Percentiles rank a stretch among this genome's conserved stretches.
Conservation (phyloP, 2,113 vertebrate species). For the Bufo gargarizans region DNA sequence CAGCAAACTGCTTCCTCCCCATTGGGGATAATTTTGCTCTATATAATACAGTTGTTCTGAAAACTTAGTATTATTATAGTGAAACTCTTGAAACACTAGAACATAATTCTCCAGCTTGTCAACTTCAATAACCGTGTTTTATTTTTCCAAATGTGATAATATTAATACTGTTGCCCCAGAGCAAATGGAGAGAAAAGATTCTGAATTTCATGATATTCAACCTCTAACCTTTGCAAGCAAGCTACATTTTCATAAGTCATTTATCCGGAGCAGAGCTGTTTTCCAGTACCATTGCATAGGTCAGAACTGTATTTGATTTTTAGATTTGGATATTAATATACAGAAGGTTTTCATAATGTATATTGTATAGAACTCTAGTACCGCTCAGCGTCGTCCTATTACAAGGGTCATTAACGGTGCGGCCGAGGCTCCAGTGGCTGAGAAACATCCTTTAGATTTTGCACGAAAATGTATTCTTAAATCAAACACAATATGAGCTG, state of each 20-base stretch:
- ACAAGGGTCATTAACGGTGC: not conserved
- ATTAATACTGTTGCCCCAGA: constrained; percentile 22
- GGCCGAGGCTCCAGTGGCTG: not conserved
- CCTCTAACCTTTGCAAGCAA: not conserved
- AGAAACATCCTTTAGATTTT: too few species aligned
- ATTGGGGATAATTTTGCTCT: constrained; percentile 39
- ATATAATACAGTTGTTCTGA: constrained; percentile 35
- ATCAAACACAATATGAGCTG: not conserved
- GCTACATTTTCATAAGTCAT: not conserved
- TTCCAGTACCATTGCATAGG: not conserved
- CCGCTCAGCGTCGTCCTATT: not conserved
- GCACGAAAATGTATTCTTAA: not conserved
- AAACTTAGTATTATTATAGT: constrained; percentile 40
- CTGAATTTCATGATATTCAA: constrained; percentile 26
- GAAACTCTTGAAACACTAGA: constrained; percentile 30
- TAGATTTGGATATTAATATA: not conserved
- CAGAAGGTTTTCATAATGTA: not conserved
- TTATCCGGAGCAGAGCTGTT: not conserved
- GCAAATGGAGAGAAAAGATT: constrained; percentile 12
- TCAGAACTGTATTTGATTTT: constrained; percentile 2
- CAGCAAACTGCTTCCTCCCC: constrained; percentile 31
- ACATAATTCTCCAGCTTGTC: constrained; percentile 50
- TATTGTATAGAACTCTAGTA: not conserved
- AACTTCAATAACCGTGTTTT: constrained; percentile 34
- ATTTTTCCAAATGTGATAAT: constrained; percentile 31